Evolutionary conservation across 1,140 invertebrate species (phyloP).

Genomic region (Tenebrio molitor): DNA sequence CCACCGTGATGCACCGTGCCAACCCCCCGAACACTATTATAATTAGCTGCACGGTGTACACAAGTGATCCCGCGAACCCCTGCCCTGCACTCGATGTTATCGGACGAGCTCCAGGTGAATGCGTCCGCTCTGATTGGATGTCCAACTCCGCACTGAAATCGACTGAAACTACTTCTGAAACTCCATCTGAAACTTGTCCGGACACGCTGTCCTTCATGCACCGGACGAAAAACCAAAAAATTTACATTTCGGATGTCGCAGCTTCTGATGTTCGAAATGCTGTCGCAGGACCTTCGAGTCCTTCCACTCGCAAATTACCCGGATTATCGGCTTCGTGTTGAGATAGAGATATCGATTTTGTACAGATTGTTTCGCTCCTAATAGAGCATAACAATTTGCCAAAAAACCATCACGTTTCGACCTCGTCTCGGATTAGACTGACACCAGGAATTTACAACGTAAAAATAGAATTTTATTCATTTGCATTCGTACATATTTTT

Average conservation of each 20-base stretch:
- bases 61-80: constrained; percentile 44
- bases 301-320: constrained; percentile 38
- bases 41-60: constrained; percentile 59
- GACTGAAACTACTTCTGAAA: not conserved
- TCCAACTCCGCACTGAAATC: not conserved
- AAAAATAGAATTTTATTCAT: too few relatives aligned
- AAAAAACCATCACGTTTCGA: not conserved
- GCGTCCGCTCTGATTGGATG: constrained; percentile 21
- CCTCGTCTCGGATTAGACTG: too few relatives aligned
- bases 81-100: constrained; percentile 18
- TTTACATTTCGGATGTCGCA: too few relatives aligned
- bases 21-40: constrained; percentile 62
- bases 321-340: constrained; percentile 32
- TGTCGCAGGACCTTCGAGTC: too few relatives aligned
- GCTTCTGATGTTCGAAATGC: too few relatives aligned
- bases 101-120: not conserved
- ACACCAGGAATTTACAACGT: too few relatives aligned
- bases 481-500: too few relatives aligned
- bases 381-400: not conserved
- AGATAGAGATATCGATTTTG: not conserved
- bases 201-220: too few relatives aligned
- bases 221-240: too few relatives aligned
- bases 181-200: too few relatives aligned
- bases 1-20: constrained; percentile 61
- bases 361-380: not conserved